Percentiles rank a stretch among this genome's conserved stretches.
Evolutionary conservation across 2,888 invertebrate genomes (phyloP).

Genomic region (Epiperipatus broadwayi): DNA sequence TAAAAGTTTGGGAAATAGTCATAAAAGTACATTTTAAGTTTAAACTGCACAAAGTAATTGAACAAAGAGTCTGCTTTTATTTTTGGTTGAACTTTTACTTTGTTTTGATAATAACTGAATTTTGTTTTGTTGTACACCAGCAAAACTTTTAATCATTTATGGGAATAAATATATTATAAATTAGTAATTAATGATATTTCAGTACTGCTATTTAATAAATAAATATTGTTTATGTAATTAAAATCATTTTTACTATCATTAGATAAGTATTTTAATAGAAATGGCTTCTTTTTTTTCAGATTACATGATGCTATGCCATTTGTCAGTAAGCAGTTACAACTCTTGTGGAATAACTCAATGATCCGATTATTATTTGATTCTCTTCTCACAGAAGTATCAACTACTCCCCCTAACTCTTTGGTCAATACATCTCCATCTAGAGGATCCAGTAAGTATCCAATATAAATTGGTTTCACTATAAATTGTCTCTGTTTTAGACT

Average conservation of each 20-base stretch:
- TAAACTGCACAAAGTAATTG: no score
- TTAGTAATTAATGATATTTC: neutral
- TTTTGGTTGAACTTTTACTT: no score
- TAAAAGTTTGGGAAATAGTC: no score
- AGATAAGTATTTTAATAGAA: no score
- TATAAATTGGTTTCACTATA: neutral
- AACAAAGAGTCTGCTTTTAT: no score
- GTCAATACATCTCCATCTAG: constrained; percentile 13
- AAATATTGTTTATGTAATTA: neutral
- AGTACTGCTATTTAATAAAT: neutral
- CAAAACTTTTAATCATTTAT: no score
- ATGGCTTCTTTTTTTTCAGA: constrained; percentile 30
- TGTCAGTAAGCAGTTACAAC: constrained; percentile 44
- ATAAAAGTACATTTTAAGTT: no score
- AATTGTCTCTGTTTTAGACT: no score
- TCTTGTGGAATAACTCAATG: constrained; percentile 44
- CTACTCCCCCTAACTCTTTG: neutral
- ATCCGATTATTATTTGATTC: constrained; percentile 29
- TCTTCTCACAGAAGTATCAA: constrained; percentile 18
- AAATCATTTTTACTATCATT: no score
- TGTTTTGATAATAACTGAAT: no score
- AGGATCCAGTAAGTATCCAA: constrained; percentile 14
- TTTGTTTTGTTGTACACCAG: no score
- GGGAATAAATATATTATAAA: no score
- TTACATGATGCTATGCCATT: constrained; percentile 50